Evolutionary conservation across 2,888 invertebrate genomes (phyloP).

Genomic region (Acronicta psi): DNA sequence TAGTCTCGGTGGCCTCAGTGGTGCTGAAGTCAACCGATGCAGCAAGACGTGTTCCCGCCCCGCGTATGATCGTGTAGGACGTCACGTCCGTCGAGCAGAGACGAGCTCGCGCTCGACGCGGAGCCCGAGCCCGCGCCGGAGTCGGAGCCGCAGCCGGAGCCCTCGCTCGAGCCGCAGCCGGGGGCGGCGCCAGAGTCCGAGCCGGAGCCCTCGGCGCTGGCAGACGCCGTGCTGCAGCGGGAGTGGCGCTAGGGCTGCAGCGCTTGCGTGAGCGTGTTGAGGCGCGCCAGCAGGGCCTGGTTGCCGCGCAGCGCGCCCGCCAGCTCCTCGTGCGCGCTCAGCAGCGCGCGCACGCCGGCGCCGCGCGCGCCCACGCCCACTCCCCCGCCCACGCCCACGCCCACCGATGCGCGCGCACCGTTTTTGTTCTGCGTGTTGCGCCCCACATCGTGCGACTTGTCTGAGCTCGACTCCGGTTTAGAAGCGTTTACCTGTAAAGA

Average conservation of each 20-base stretch:
- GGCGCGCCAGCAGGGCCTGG: slow-evolving; percentile 37
- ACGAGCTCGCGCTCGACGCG: slow-evolving; percentile 58
- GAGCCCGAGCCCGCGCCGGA: slow-evolving; percentile 3
- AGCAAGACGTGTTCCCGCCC: slow-evolving; percentile 11
- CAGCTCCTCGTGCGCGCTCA: slow-evolving; percentile 73
- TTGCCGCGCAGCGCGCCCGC: slow-evolving; percentile 46
- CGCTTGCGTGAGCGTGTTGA: slow-evolving; percentile 30
- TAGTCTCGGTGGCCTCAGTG: no score
- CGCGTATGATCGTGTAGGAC: not conserved
- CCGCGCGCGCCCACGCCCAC: slow-evolving; percentile 58
- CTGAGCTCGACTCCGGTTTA: slow-evolving; percentile 13
- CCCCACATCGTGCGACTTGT: slow-evolving; percentile 2
- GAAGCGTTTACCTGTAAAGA: slow-evolving; percentile 18
- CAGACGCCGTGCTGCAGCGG: not conserved
- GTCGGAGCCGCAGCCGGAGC: not conserved
- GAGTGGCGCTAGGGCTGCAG: slow-evolving; percentile 27
- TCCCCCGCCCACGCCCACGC: slow-evolving; percentile 43
- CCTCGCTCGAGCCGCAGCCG: slow-evolving; percentile 10
- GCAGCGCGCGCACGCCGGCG: slow-evolving; percentile 73
- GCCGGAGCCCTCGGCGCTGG: not conserved
- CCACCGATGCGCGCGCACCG: slow-evolving; percentile 2
- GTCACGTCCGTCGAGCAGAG: slow-evolving; percentile 14
- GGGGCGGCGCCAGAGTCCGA: slow-evolving; percentile 44
- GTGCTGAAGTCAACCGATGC: slow-evolving; percentile 4
- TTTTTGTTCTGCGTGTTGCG: slow-evolving; percentile 1